phyloP scores from a whole-genome alignment of 2,888 invertebrate species.

The Gastracanthus pulcherrimus region DNA sequence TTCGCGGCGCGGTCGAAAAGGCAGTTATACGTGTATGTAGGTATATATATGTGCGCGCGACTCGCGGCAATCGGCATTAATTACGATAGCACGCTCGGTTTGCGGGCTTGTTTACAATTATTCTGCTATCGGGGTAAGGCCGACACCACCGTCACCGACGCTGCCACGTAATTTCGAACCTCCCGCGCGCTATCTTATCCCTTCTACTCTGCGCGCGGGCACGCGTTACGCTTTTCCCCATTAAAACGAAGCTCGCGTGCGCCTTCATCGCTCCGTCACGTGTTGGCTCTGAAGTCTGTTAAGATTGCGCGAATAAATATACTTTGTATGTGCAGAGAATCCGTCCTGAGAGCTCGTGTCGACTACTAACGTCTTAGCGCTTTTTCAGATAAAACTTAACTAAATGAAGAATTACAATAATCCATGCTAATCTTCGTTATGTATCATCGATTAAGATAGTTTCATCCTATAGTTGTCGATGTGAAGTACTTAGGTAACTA shows the following conservation, averaged over 20 bases:
- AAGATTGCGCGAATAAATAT: neutral
- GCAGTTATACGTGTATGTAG: no score
- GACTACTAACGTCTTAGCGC: no score
- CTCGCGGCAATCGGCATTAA: conserved; percentile 71
- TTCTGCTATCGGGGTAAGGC: conserved; percentile 58
- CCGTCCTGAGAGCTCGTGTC: neutral
- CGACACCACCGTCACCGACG: conserved; percentile 63
- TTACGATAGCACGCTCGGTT: conserved; percentile 67
- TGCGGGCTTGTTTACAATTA: conserved; percentile 69
- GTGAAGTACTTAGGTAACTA: no score
- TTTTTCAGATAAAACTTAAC: no score
- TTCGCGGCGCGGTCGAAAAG: neutral
- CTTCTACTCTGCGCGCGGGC: conserved; percentile 35
- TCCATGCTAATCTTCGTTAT: no score
- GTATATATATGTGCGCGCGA: no score
- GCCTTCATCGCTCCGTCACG: neutral
- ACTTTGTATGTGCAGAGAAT: neutral
- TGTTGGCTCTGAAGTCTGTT: neutral
- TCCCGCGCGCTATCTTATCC: conserved; percentile 66
- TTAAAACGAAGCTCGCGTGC: no score
- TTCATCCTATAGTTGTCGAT: no score
- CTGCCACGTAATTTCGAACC: no score
- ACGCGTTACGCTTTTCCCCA: no score
- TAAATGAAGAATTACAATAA: no score
- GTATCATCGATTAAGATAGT: no score